phyloP scores from a whole-genome alignment of 2,113 vertebrate species.

The Dermatemys mawii region DNA sequence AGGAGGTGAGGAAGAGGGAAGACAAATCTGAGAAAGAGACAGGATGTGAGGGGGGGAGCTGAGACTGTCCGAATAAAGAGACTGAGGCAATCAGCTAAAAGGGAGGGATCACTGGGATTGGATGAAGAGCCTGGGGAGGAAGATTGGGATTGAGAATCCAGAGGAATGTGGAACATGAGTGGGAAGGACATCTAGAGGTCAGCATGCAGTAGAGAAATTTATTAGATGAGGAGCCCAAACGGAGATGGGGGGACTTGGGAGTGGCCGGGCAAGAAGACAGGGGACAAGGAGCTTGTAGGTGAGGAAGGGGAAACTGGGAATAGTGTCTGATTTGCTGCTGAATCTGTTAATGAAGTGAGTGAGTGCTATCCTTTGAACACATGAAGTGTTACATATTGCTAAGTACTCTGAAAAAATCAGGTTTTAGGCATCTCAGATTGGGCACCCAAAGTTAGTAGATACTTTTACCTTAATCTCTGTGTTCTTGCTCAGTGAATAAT shows the following conservation, averaged over 20 bases:
- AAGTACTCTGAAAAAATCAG: background rate
- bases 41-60: too few species aligned
- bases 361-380: background rate
- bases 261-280: constrained; percentile 30
- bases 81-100: background rate
- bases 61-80: background rate
- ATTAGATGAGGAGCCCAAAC: background rate
- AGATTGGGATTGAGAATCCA: background rate
- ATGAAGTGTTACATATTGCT: background rate
- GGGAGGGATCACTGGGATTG: background rate
- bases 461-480: constrained; percentile 27
- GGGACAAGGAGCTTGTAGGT: background rate
- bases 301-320: constrained; percentile 46
- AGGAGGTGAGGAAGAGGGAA: background rate
- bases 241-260: background rate
- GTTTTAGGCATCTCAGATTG: background rate
- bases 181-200: rapidly evolving
- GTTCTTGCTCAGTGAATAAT: background rate
- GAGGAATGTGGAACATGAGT: background rate
- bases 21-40: background rate
- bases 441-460: background rate
- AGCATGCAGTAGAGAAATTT: background rate
- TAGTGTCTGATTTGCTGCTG: background rate
- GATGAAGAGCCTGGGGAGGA: background rate
- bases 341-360: background rate